Evolutionary conservation across 2,797 vertebrate species (phyloP).

Genomic region (Acipenser transmontanus): DNA sequence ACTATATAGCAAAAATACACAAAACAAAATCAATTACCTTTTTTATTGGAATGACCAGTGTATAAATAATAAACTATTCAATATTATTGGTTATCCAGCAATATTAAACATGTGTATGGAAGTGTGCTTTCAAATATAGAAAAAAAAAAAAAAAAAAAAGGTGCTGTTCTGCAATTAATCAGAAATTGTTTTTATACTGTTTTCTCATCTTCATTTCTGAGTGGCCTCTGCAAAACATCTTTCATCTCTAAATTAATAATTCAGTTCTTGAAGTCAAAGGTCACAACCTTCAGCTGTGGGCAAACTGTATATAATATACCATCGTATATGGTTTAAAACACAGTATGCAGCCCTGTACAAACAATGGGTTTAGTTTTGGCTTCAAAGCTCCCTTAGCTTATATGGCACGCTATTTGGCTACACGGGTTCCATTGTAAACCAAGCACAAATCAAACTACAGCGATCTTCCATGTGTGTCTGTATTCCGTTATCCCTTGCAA

Average conservation of each 20-base stretch:
- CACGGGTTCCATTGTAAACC: conserved; percentile 25
- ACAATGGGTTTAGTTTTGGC: conserved; percentile 3
- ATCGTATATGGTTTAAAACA: conserved; percentile 17
- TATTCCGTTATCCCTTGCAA: no score
- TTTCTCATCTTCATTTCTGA: conserved; percentile 42
- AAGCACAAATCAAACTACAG: not conserved
- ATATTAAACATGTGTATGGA: conserved; percentile 50
- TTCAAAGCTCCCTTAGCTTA: conserved; percentile 24
- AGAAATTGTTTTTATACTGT: conserved; percentile 27
- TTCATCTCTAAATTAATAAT: conserved; percentile 12
- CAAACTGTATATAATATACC: conserved; percentile 8
- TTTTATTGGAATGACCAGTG: conserved; percentile 60
- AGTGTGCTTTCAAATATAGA: conserved; percentile 49
- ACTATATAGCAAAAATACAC: conserved; percentile 87
- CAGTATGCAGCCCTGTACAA: conserved; percentile 34
- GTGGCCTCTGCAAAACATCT: conserved; percentile 34
- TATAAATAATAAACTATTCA: conserved; percentile 80
- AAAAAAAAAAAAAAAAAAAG: conserved; percentile 42
- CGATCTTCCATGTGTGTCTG: no score
- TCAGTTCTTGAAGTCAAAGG: not conserved
- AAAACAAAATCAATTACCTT: conserved; percentile 74
- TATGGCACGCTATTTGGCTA: conserved; percentile 31
- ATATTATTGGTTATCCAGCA: conserved; percentile 53
- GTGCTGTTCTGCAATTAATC: conserved; percentile 22
- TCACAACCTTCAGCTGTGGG: not conserved